Evolutionary conservation across 2,113 vertebrate genomes (phyloP).

Genomic region (Phyllopteryx taeniolatus): DNA sequence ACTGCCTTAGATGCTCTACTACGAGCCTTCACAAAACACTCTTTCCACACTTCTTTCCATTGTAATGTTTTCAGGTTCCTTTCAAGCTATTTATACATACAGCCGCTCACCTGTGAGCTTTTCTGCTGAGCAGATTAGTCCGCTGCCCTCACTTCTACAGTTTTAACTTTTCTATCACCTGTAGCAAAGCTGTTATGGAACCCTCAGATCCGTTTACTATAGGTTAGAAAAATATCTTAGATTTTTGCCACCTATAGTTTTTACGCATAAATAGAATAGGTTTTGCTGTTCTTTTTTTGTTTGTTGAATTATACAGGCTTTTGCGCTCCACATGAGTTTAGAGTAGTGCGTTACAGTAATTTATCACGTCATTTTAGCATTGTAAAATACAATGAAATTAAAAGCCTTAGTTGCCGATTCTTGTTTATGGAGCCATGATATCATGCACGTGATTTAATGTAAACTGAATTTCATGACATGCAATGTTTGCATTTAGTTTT

Average conservation of each 20-base stretch:
- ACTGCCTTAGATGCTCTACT: constrained; percentile 23
- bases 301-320: constrained; percentile 35
- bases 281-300: constrained; percentile 42
- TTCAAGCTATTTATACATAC: constrained; percentile 41
- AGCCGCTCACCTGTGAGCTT: constrained; percentile 35
- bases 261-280: constrained; percentile 45
- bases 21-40: constrained; percentile 26
- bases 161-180: constrained; percentile 33
- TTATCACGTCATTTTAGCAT: neutral
- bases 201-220: constrained; percentile 31
- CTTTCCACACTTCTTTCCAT: constrained; percentile 37
- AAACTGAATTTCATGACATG: constrained; percentile 28
- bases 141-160: constrained; percentile 27
- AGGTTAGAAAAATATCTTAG: constrained; percentile 37
- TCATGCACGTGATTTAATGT: constrained; percentile 14
- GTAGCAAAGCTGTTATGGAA: constrained; percentile 36
- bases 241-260: constrained; percentile 47
- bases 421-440: constrained; percentile 17
- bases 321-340: constrained; percentile 31
- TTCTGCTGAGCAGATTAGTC: constrained; percentile 30
- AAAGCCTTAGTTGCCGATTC: constrained; percentile 25
- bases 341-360: constrained; percentile 3
- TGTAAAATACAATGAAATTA: neutral
- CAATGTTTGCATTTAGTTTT: constrained; percentile 13
- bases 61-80: constrained; percentile 41